A percentile compares a stretch with the other conserved stretches of the same genome.
Evolutionary conservation across 2,888 invertebrate species (phyloP).

Genomic region (Anarsia innoxiella): DNA sequence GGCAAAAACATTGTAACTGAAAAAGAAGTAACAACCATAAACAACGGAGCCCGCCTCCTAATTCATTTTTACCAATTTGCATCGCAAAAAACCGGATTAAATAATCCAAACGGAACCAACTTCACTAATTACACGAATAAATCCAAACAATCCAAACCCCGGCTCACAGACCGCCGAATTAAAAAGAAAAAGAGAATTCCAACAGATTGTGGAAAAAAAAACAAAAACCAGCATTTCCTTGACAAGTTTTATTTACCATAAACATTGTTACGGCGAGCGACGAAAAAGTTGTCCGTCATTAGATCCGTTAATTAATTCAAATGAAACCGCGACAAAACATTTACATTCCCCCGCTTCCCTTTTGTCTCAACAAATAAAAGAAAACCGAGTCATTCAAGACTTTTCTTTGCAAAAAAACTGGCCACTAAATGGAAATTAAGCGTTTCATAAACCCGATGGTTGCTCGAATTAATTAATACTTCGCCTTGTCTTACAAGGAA

Average conservation of each 20-base stretch:
- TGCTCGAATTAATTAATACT: conserved; percentile 67
- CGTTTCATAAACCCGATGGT: conserved; percentile 62
- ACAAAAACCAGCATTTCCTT: conserved; percentile 68
- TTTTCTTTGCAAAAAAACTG: conserved; percentile 41
- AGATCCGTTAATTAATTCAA: conserved; percentile 74
- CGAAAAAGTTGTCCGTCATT: conserved; percentile 70
- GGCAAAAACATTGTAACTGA: conserved; percentile 23
- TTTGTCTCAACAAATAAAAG: conserved; percentile 50
- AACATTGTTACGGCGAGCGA: conserved; percentile 66
- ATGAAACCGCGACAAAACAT: conserved; percentile 70
- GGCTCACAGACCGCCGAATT: conserved; percentile 60
- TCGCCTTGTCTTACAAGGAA: conserved; percentile 55
- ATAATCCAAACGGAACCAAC: conserved; percentile 65
- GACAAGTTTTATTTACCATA: conserved; percentile 74
- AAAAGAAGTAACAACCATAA: conserved; percentile 34
- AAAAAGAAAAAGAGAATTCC: conserved; percentile 54
- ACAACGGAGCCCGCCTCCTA: conserved; percentile 44
- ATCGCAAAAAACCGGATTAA: conserved; percentile 58
- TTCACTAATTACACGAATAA: conserved; percentile 74
- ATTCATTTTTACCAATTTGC: conserved; percentile 57
- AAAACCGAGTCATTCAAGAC: conserved; percentile 53
- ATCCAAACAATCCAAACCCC: conserved; percentile 64
- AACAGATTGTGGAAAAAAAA: conserved; percentile 62
- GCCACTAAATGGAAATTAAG: conserved; percentile 65
- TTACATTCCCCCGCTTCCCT: conserved; percentile 56